Evolutionary conservation across 2,888 invertebrate species (phyloP).

Genomic region (Archips crataeganus): DNA sequence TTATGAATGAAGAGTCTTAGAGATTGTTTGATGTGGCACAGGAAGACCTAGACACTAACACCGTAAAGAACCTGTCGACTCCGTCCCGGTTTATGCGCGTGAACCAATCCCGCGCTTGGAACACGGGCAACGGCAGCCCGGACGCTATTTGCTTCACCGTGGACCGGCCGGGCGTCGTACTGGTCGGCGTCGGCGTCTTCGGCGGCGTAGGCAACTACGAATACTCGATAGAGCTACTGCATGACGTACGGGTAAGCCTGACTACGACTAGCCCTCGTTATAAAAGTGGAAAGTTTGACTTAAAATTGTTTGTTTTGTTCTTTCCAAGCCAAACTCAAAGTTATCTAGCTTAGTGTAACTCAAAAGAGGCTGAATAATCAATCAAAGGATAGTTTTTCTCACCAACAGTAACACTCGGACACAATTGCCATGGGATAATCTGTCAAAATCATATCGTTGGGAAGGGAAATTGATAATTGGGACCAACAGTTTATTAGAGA

Average conservation of each 20-base stretch:
- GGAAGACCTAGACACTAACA: conserved; percentile 89
- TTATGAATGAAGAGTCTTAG: too few species aligned
- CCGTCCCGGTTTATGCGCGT: conserved; percentile 96
- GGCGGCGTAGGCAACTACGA: conserved; percentile 95
- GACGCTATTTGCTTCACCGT: conserved; percentile 98
- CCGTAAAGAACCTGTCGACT: conserved; percentile 92
- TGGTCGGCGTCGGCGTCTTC: conserved; percentile 96
- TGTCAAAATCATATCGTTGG: too few species aligned
- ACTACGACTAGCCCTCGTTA: not conserved
- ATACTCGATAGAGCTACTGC: conserved; percentile 95
- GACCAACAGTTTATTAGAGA: too few species aligned
- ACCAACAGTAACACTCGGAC: too few species aligned
- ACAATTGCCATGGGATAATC: too few species aligned
- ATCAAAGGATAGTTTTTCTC: too few species aligned
- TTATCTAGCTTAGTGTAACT: too few species aligned
- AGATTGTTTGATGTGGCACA: conserved; percentile 57
- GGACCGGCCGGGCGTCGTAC: conserved; percentile 94
- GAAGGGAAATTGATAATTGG: too few species aligned
- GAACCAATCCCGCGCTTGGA: conserved; percentile 97
- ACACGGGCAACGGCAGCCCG: conserved; percentile 98
- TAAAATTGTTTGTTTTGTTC: too few species aligned
- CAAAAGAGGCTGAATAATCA: too few species aligned
- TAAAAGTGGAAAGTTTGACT: too few species aligned
- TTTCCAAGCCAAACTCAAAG: too few species aligned
- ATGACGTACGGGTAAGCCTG: conserved; percentile 79